Conservation (phyloP, 2,888 invertebrate genomes). For the Amphipoea oculea region DNA sequence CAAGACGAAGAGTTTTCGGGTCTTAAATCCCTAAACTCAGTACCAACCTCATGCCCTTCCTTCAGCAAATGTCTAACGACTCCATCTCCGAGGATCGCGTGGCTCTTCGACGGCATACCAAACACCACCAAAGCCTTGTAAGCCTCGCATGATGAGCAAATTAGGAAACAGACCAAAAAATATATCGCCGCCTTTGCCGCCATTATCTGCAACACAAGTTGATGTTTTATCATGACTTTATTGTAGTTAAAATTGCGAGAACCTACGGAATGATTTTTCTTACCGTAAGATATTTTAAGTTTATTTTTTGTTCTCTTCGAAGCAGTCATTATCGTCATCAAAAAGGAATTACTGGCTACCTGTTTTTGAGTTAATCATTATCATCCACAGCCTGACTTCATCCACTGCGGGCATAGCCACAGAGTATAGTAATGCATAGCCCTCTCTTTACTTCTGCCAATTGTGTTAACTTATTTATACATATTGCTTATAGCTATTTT, state of each 20-base stretch:
- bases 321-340: background rate
- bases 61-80: constrained; percentile 70
- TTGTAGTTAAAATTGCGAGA: background rate
- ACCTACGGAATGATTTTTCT: background rate
- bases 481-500: background rate
- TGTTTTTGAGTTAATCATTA: background rate
- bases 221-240: background rate
- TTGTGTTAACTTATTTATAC: no score
- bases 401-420: no score
- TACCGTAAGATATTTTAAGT: background rate
- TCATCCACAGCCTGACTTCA: background rate
- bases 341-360: background rate
- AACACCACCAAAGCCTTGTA: constrained; percentile 73
- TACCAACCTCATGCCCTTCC: constrained; percentile 75
- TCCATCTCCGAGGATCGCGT: constrained; percentile 73
- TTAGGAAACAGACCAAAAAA: constrained; percentile 32
- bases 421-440: no score
- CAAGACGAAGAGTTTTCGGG: background rate
- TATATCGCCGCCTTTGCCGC: background rate
- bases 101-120: constrained; percentile 72
- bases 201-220: constrained; percentile 46
- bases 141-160: constrained; percentile 57
- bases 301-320: background rate
- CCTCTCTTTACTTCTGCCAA: background rate
- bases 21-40: background rate